Percentiles rank a stretch among this genome's conserved stretches.
Conservation (phyloP, 2,888 invertebrate genomes). For the Plagiodera versicolora region DNA sequence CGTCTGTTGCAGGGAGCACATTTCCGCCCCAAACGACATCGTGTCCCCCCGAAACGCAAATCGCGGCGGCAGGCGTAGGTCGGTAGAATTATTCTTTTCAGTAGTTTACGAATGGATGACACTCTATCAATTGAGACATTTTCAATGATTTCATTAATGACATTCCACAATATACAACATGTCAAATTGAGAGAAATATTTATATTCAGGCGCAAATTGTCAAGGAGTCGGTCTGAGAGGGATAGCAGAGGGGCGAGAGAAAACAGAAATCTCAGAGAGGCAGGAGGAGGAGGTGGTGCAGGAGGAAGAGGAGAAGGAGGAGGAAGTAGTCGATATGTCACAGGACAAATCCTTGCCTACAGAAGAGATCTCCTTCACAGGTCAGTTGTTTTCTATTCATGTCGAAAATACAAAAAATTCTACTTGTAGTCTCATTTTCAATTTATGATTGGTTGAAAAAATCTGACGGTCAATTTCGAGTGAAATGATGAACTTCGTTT, state of each 20-base stretch:
- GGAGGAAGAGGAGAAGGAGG: slow-evolving; percentile 2
- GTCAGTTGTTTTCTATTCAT: slow-evolving; percentile 30
- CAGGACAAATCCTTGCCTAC: slow-evolving; percentile 53
- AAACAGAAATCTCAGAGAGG: slow-evolving; percentile 28
- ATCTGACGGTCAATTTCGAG: too few species aligned
- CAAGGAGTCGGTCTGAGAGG: slow-evolving; percentile 1
- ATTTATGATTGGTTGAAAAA: too few species aligned
- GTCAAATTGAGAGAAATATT: too few species aligned
- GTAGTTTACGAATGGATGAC: too few species aligned
- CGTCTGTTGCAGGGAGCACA: slow-evolving; percentile 66
- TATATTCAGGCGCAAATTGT: slow-evolving; percentile 1
- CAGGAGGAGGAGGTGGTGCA: neutral
- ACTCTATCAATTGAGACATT: too few species aligned
- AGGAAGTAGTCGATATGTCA: slow-evolving; percentile 36
- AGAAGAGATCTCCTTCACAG: slow-evolving; percentile 48
- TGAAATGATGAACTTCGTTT: neutral
- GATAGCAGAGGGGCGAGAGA: slow-evolving; percentile 27
- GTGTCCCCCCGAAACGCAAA: slow-evolving; percentile 43
- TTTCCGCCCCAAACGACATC: slow-evolving; percentile 30
- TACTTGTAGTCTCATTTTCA: too few species aligned
- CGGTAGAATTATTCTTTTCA: slow-evolving; percentile 5
- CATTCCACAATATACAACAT: too few species aligned
- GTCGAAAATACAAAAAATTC: too few species aligned
- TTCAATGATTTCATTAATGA: too few species aligned
- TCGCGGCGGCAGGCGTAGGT: slow-evolving; percentile 52